Base-by-base conservation (phyloP, 2,888 invertebrate genomes). In the Dicranocentrus wangi region DNA sequence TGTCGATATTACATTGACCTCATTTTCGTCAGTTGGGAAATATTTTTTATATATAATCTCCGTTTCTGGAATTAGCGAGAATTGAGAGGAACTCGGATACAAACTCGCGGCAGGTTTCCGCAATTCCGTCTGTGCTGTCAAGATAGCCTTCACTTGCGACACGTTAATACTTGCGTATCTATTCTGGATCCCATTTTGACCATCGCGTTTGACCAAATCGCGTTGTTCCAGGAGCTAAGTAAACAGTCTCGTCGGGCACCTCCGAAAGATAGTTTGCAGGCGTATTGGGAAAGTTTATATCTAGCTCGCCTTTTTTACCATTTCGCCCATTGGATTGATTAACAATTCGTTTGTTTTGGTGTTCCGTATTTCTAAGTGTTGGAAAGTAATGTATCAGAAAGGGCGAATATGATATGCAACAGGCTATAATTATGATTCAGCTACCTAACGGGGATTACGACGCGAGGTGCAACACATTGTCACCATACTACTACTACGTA, bases 41-140 rank as follows among this genome's bases (percentile, higher is more conserved):
- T 76, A 76, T 25, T 77, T 77, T 27, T 77, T 66, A 21, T 77
- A 66, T 25, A 71, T 82, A 27, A 53, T 15, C 53, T 71, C 61
- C 15, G 77, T 68, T 61, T 77, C 72, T 1, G 77, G 61, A 63
- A 82, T 73, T 3, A 82, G 65, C 1, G 81, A 81, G 0, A 76
- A 66, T 43, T 81, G 70, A 25, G 82, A 78, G 1, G 72, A 42
- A 15, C 63, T 47, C 1, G 83, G 83, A 21, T 83, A 83, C 21
- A 83, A 23, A 28, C 82, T 63, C 7, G 61, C 15, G 27, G 80
- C 77, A n/a, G 83, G 76, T 13, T 72, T 68, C 25, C 80, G 23
- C 27, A 83, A 27, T 60, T 83, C 82, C 2, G 68, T 61, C 21
- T 80, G 81, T 1, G 82, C 83, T 27, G 55, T 70, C n/a, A 83